Base-by-base conservation (phyloP, 2,113 vertebrate species). In the Thinocorus orbignyianus region DNA sequence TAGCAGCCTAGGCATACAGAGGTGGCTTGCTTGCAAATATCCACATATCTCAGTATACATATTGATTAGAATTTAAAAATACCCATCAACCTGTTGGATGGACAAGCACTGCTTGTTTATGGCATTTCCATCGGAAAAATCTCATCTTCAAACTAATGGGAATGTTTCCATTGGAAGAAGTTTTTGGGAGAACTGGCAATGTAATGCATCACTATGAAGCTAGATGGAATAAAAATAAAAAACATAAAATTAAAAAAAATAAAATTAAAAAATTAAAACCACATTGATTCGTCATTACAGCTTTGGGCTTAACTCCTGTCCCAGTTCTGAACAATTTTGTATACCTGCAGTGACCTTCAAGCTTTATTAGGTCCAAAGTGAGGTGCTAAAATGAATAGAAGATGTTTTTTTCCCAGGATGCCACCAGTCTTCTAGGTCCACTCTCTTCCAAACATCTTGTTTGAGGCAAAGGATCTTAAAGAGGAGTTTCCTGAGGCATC, bases 11-110 rank as follows among this genome's bases (percentile, higher is more conserved):
- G 68, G 74, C 71, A 68, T 51, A 84, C 57, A 82, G 81, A 70
- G n/a, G 30, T 39, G 35, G 33, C 64, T 85, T 91, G 74, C 92
- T 93, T 94, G 71, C 83, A 95, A 94, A 94, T 76, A 92, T 39
- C 48, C 57, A 12, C 0, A 0, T 46, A 80, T 77, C 62, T 73
- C 74, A 42, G 17, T 78, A 42, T 23, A 51, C 17, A 33, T 81
- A 81, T 31, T 70, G 82, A 92, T 72, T 69, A 76, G 48, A 79
- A 88, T 92, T 93, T 78, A 86, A 90, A 66, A 10, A 62, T 17
- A 49, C 16, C 30, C 42, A 79, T 39, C 10, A 91, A 46, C 42
- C 18, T 66, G 8, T n/a, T 68, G 55, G 39, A 52, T 64, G 30
- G 64, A 92, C 37, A 64, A 48, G 11, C n/a, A 49, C 37, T 48